Conservation (phyloP, 2,888 invertebrate genomes). For the Morpho deidamia region DNA sequence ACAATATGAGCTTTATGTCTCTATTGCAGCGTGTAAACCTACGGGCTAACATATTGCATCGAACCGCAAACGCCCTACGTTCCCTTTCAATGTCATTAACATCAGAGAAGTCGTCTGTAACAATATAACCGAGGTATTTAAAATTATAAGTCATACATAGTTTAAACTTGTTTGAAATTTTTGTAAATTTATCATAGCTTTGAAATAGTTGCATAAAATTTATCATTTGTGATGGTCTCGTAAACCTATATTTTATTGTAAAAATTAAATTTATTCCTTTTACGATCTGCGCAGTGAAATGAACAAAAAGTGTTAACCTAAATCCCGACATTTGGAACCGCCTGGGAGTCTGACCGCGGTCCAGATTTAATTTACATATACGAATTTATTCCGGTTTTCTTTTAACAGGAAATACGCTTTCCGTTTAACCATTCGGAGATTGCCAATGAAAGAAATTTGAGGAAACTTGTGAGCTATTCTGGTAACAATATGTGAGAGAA, state of each 20-base stretch:
- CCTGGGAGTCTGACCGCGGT: conserved; percentile 36
- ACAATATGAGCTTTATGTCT: too few species aligned
- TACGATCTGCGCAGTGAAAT: conserved; percentile 23
- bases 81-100: too few species aligned
- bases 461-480: not conserved
- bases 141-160: too few species aligned
- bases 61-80: too few species aligned
- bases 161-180: too few species aligned
- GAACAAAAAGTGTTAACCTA: conserved; percentile 30
- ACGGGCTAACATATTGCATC: too few species aligned
- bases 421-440: conserved; percentile 12
- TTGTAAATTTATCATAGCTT: too few species aligned
- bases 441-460: conserved; percentile 3
- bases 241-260: too few species aligned
- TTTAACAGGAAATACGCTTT: conserved; percentile 21
- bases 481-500: conserved; percentile 2
- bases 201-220: too few species aligned
- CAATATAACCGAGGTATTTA: too few species aligned
- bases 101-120: too few species aligned
- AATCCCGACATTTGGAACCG: conserved; percentile 27
- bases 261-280: conserved; percentile 29
- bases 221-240: not conserved
- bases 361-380: conserved; percentile 43
- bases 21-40: too few species aligned
- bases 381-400: conserved; percentile 23